These are phyloP conservation scores for Napeogenes sylphis DNA, from an alignment of 2,888 invertebrate species.

Conservation along the genomic window DNA sequence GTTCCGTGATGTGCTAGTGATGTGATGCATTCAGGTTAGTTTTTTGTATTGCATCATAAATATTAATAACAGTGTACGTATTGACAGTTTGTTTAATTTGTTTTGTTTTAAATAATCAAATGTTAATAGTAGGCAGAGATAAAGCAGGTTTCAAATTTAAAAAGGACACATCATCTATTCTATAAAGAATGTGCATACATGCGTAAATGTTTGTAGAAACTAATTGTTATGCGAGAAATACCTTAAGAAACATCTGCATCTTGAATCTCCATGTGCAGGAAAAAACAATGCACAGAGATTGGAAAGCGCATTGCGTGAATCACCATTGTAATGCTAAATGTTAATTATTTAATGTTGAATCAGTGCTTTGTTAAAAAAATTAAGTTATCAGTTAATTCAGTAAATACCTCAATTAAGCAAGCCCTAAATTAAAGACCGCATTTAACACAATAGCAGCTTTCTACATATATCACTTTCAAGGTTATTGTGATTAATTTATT, in stretches of 20 bases:
- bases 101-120: no score
- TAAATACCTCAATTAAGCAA: neutral
- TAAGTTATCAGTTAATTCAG: no score
- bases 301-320: slow-evolving; percentile 25
- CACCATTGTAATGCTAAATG: slow-evolving; percentile 19
- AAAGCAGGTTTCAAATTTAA: no score
- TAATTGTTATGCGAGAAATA: slow-evolving; percentile 9
- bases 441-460: slow-evolving; percentile 1
- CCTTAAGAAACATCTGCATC: slow-evolving; percentile 16
- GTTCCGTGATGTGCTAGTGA: slow-evolving; percentile 36
- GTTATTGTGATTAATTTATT: neutral
- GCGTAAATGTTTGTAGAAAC: slow-evolving; percentile 6
- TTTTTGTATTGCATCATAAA: slow-evolving; percentile 1
- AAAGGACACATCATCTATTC: no score
- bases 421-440: neutral
- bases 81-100: no score
- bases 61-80: no score
- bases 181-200: neutral
- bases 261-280: slow-evolving; percentile 14
- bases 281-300: slow-evolving; percentile 18
- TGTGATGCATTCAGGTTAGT: slow-evolving; percentile 12
- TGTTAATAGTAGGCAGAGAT: no score
- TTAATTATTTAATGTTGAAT: slow-evolving; percentile 5
- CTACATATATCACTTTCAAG: neutral
- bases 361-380: neutral